Base-by-base conservation (phyloP, 2,797 vertebrate species). In the Knipowitschia caucasica region DNA sequence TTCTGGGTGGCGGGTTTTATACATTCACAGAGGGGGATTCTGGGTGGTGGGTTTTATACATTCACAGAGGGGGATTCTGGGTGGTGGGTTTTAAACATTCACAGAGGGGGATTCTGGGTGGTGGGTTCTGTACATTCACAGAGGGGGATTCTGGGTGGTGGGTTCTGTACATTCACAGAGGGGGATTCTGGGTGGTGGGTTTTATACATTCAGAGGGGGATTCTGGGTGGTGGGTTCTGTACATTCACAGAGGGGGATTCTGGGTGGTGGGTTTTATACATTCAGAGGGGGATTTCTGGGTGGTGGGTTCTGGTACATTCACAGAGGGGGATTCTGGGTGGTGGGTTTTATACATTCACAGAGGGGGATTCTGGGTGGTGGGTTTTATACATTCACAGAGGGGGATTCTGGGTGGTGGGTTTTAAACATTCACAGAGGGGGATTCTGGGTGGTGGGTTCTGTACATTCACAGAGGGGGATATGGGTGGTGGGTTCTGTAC, bases 201-300 rank as follows among this genome's bases (percentile, higher is more conserved):
- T 65, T 56, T 73, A 76, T 71, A 54, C 59, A 81, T 75, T 76
- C 72, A 79, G 42, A 38, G 61, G 57, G 17, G 60, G 71, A 74
- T n/a, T n/a, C n/a, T n/a, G n/a, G n/a, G n/a, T n/a, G n/a, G n/a
- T n/a, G n/a, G n/a, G n/a, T n/a, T n/a, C n/a, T n/a, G n/a, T n/a
- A n/a, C n/a, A 52, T 43, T 58, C 64, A 61, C 64, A 70, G 63
- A 73, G 49, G 56, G 10, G 52, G 54, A 61, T 27, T 56, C 18
- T 49, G 44, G 49, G 43, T 44, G 12, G 29, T 21, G 38, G 21
- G 17, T 55, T 65, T 56, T 73, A 76, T 71, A 54, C 59, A 81
- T 75, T 76, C 72, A 79, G 31, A 39, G 42, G 36, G 61, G 57
- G 17, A 62, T 70, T 73, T 56, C 18, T 49, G 44, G 49, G 43